Evolutionary conservation across 1,140 invertebrate species (phyloP).

Genomic region (Cydia strobilella): DNA sequence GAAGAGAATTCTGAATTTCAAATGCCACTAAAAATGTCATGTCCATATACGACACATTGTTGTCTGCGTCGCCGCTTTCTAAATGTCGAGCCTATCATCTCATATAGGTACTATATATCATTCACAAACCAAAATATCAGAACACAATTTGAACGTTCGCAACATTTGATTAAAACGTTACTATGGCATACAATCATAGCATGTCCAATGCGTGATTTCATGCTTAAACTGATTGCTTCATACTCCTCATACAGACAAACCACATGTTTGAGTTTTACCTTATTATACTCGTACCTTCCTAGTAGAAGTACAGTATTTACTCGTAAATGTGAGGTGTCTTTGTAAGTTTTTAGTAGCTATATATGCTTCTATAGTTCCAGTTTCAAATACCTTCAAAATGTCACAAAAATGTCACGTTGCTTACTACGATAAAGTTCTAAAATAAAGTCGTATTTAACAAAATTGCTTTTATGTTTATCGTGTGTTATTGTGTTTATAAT

Average conservation of each 20-base stretch:
- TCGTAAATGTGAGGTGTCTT: not conserved
- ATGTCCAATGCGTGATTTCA: not conserved
- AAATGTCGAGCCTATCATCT: no score
- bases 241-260: not conserved
- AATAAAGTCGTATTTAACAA: not conserved
- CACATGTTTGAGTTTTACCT: not conserved
- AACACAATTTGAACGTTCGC: no score
- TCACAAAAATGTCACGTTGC: no score
- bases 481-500: constrained; percentile 3
- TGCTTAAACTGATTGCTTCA: not conserved
- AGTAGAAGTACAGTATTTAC: not conserved
- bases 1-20: no score
- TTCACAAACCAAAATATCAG: no score
- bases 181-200: not conserved
- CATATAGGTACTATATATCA: no score
- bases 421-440: not conserved
- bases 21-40: no score
- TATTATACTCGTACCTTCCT: no score
- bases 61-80: no score
- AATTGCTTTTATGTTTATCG: not conserved
- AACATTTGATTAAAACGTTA: no score
- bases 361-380: not conserved
- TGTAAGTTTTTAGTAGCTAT: not conserved
- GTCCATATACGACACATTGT: no score
- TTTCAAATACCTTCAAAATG: no score